These are phyloP conservation scores for Lycia hirtaria DNA, from an alignment of 2,888 invertebrate species.

Conservation along the genomic window DNA sequence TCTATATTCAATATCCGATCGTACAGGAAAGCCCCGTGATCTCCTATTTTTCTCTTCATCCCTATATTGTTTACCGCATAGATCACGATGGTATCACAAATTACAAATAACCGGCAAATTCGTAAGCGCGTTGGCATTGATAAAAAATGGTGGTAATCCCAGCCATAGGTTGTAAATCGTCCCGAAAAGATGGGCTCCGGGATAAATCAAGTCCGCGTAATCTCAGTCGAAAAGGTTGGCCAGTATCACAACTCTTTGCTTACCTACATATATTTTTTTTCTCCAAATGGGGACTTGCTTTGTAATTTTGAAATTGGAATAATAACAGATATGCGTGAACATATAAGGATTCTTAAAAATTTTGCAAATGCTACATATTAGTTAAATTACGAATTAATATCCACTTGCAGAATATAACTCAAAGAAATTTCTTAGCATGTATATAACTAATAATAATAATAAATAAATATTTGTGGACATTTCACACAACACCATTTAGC, in stretches of 20 bases:
- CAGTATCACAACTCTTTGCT: conserved; percentile 19
- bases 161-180: conserved; percentile 55
- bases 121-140: conserved; percentile 35
- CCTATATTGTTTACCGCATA: conserved; percentile 34
- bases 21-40: conserved; percentile 12
- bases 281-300: too few relatives aligned
- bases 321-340: too few relatives aligned
- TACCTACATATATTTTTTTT: neutral
- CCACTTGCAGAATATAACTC: too few relatives aligned
- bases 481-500: too few relatives aligned
- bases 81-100: conserved; percentile 39
- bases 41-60: conserved; percentile 16
- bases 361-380: too few relatives aligned
- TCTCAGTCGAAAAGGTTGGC: conserved; percentile 33
- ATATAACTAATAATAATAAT: too few relatives aligned
- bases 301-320: too few relatives aligned
- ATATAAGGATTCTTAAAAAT: too few relatives aligned
- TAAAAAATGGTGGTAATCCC: conserved; percentile 48
- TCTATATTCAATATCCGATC: conserved; percentile 22
- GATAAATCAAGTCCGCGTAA: conserved; percentile 60
- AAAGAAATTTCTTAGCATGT: too few relatives aligned
- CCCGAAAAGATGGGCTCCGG: conserved; percentile 45
- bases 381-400: too few relatives aligned
- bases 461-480: too few relatives aligned
- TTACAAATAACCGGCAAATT: conserved; percentile 37